These are phyloP conservation scores for Timandra comae DNA, from an alignment of 2,888 invertebrate genomes.

Conservation along the genomic window DNA sequence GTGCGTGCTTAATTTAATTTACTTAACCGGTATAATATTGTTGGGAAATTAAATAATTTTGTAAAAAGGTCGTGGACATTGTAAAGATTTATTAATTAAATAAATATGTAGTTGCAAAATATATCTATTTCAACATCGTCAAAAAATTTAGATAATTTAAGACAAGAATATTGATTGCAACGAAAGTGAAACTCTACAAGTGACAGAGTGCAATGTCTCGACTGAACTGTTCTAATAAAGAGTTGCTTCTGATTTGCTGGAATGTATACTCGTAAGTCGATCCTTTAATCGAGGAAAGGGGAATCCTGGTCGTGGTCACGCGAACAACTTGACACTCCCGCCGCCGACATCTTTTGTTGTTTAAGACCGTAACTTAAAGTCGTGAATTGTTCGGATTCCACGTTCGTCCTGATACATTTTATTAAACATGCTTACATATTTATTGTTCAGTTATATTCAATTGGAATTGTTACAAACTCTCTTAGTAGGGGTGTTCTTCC, in stretches of 20 bases:
- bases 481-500: too few relatives aligned
- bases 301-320: constrained; percentile 58
- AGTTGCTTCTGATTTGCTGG: constrained; percentile 40
- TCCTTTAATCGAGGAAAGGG: constrained; percentile 55
- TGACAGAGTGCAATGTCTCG: constrained; percentile 26
- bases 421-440: constrained; percentile 17
- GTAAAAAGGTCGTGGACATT: constrained; percentile 11
- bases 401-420: constrained; percentile 43
- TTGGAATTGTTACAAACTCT: constrained; percentile 3
- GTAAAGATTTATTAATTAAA: constrained; percentile 2
- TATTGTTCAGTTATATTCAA: constrained; percentile 5
- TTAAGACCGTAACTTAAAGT: constrained; percentile 30
- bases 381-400: constrained; percentile 52
- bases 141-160: too few relatives aligned
- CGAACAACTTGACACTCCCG: constrained; percentile 58
- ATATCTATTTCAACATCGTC: too few relatives aligned
- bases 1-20: constrained; percentile 69
- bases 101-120: too few relatives aligned
- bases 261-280: constrained; percentile 62
- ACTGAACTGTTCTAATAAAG: constrained; percentile 46
- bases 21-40: constrained; percentile 39
- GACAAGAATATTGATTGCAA: constrained; percentile 5
- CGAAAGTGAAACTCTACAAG: constrained; percentile 21
- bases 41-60: constrained; percentile 38
- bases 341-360: constrained; percentile 41